These are phyloP conservation scores for Ochotona princeps DNA, from an alignment of 2,113 vertebrate species.

Conservation along the genomic window DNA sequence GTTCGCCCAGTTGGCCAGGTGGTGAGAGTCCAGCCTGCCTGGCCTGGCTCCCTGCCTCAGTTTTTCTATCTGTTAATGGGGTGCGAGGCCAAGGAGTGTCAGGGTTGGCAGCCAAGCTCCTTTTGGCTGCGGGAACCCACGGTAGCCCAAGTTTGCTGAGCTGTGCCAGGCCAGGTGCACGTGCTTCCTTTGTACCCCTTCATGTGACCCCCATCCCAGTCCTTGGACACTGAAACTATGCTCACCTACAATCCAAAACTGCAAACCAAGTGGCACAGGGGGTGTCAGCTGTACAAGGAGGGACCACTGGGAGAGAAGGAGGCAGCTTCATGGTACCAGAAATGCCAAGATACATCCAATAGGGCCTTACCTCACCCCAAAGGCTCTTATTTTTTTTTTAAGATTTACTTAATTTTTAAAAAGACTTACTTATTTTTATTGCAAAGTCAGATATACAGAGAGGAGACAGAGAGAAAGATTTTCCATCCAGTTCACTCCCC, in stretches of 20 bases:
- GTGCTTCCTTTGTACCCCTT: not conserved
- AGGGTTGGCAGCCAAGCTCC: too few species aligned
- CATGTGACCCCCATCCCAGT: rapidly evolving
- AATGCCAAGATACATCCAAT: not conserved
- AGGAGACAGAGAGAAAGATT: too few species aligned
- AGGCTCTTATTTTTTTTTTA: too few species aligned
- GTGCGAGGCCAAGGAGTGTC: not conserved
- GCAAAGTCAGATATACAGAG: too few species aligned
- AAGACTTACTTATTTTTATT: too few species aligned
- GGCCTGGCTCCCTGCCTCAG: not conserved
- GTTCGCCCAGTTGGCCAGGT: not conserved
- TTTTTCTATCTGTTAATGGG: not conserved
- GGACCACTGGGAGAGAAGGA: not conserved
- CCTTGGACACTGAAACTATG: rapidly evolving
- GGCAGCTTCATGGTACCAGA: not conserved
- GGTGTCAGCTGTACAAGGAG: too few species aligned
- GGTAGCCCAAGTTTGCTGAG: not conserved
- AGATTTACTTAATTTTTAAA: too few species aligned
- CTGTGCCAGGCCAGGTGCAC: rapidly evolving
- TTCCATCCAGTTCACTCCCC: too few species aligned
- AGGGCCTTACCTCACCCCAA: not conserved
- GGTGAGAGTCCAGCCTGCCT: not conserved
- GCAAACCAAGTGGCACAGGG: not conserved
- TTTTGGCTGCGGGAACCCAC: rapidly evolving
- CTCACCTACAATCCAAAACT: rapidly evolving